Conservation (phyloP, 2,888 invertebrate genomes). For the Drosophila algonquin region DNA sequence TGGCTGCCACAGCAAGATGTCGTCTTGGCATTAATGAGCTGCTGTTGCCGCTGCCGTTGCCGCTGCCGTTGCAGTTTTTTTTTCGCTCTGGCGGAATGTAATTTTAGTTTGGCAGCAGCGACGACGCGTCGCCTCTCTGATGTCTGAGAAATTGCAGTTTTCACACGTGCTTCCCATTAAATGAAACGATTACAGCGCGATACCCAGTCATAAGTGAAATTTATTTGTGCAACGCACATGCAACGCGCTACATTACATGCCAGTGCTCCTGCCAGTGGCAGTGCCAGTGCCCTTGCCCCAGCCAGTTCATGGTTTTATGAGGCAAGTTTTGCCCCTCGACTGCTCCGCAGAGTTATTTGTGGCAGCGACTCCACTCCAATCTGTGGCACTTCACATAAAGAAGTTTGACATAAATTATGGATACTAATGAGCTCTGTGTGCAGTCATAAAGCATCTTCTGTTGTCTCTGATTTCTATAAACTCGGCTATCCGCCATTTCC, state of each 20-base stretch:
- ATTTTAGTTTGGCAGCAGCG: slow-evolving; percentile 30
- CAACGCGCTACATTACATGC: slow-evolving; percentile 1
- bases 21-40: slow-evolving; percentile 72
- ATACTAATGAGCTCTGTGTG: slow-evolving; percentile 75
- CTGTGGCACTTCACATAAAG: slow-evolving; percentile 68
- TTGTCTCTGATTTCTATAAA: slow-evolving; percentile 57
- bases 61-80: slow-evolving; percentile 31
- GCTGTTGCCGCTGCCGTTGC: slow-evolving; percentile 24
- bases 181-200: slow-evolving; percentile 78
- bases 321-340: slow-evolving; percentile 1
- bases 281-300: background rate
- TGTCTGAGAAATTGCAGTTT: slow-evolving; percentile 68
- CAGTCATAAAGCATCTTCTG: slow-evolving; percentile 67
- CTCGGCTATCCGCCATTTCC: slow-evolving; percentile 23
- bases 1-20: slow-evolving; percentile 34
- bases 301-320: slow-evolving; percentile 7
- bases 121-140: slow-evolving; percentile 11
- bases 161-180: slow-evolving; percentile 83
- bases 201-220: slow-evolving; percentile 79
- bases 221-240: slow-evolving; percentile 69
- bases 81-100: slow-evolving; percentile 15
- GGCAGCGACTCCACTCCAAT: slow-evolving; percentile 13
- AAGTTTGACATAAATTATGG: slow-evolving; percentile 79
- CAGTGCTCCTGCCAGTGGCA: slow-evolving; percentile 1
- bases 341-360: slow-evolving; percentile 33